Percentiles rank a stretch among this genome's conserved stretches.
Evolutionary conservation across 2,888 invertebrate genomes (phyloP).

Genomic region (Eupeodes latifasciatus): DNA sequence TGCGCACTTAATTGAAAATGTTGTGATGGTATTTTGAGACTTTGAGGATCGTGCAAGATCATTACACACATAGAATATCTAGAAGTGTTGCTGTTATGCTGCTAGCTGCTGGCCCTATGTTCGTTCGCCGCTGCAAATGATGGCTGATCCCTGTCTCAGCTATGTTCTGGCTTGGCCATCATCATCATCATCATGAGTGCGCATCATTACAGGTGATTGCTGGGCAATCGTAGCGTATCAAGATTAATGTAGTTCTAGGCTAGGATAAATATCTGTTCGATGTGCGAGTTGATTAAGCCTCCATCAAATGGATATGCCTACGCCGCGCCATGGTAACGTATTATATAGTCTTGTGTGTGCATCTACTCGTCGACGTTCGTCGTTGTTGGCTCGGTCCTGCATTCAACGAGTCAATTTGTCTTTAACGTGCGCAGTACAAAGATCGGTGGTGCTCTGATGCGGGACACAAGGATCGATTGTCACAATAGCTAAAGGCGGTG

Average conservation of each 20-base stretch:
- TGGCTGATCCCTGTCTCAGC: neutral
- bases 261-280: constrained; percentile 73
- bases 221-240: constrained; percentile 58
- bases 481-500: constrained; percentile 44
- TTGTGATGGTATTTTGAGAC: constrained; percentile 61
- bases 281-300: constrained; percentile 72
- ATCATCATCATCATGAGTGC: constrained; percentile 4
- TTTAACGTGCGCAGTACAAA: constrained; percentile 8
- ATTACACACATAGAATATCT: constrained; percentile 43
- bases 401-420: constrained; percentile 72
- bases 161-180: neutral
- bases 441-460: neutral
- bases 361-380: neutral
- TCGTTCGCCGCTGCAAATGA: too few species aligned
- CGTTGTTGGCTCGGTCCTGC: neutral
- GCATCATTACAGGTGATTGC: constrained; percentile 69
- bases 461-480: constrained; percentile 67
- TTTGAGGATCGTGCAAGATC: constrained; percentile 60
- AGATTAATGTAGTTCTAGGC: constrained; percentile 74
- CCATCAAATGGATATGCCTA: constrained; percentile 43
- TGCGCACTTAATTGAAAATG: constrained; percentile 61
- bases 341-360: neutral
- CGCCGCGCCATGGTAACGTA: neutral
- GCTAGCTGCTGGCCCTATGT: too few species aligned
- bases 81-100: constrained; percentile 41